Conservation (phyloP, 2,797 vertebrate species). For the Paramormyrops hopkinsi region DNA sequence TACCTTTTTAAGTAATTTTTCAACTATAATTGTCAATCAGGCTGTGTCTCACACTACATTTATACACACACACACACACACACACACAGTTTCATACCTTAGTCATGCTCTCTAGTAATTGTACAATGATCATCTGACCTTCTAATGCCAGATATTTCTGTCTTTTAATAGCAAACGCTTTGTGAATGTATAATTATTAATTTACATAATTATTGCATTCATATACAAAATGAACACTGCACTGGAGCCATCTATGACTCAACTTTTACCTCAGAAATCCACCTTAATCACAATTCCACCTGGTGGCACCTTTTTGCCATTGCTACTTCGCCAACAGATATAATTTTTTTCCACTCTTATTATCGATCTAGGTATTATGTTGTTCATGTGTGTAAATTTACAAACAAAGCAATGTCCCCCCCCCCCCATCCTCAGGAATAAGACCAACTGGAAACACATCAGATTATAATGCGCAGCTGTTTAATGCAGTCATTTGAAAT, state of each 20-base stretch:
- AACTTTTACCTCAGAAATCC: neutral
- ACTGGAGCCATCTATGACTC: neutral
- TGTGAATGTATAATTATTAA: neutral
- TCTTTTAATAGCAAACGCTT: neutral
- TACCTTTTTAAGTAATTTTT: neutral
- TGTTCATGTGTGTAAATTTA: neutral
- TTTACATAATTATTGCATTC: neutral
- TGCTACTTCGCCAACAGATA: neutral
- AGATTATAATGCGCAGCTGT: neutral
- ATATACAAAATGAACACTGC: neutral
- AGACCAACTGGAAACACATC: neutral
- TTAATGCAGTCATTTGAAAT: neutral
- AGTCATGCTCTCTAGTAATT: neutral
- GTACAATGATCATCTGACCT: neutral
- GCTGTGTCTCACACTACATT: neutral
- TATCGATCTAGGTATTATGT: neutral
- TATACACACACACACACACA: neutral
- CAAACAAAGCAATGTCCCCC: neutral
- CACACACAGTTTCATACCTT: neutral
- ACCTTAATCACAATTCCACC: neutral
- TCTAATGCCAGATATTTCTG: neutral
- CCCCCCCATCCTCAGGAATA: neutral
- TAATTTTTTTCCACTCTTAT: neutral
- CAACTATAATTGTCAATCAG: neutral
- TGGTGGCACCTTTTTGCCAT: neutral